Percentiles rank a stretch among this genome's conserved stretches.
These are phyloP conservation scores for Glaucopsyche alexis DNA, from an alignment of 2,888 invertebrate species.

Conservation along the genomic window DNA sequence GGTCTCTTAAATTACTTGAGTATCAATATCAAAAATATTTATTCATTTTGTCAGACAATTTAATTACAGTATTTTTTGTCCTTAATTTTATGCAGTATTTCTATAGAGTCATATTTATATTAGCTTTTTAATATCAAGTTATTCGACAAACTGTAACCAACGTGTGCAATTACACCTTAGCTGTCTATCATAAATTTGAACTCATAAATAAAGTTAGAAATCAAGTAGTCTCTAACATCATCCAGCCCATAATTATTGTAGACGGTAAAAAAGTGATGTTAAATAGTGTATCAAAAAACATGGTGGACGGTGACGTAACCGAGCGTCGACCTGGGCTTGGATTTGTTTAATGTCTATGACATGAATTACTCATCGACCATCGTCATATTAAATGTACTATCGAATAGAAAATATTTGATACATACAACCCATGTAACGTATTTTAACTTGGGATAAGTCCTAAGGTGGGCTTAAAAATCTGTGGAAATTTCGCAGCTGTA, in stretches of 20 bases:
- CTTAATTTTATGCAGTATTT: background rate
- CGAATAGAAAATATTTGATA: constrained; percentile 26
- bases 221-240: background rate
- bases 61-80: background rate
- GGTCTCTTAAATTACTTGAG: too few species aligned
- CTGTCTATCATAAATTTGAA: background rate
- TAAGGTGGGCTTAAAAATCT: background rate
- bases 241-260: background rate
- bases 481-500: background rate
- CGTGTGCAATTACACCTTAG: background rate
- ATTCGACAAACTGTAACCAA: background rate
- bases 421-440: background rate
- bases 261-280: constrained; percentile 21
- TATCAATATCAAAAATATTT: too few species aligned
- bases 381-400: constrained; percentile 33
- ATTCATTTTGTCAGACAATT: background rate
- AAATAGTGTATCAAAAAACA: constrained; percentile 31
- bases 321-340: constrained; percentile 57
- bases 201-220: constrained; percentile 1
- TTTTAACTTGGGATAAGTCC: background rate
- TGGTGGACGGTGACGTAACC: constrained; percentile 60
- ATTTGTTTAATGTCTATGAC: constrained; percentile 57
- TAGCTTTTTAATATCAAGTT: background rate
- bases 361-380: constrained; percentile 52
- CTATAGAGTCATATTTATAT: background rate